A percentile compares a stretch with the other conserved stretches of the same genome.
phyloP scores from a whole-genome alignment of 2,888 invertebrate genomes.

The Euzetes globulus region DNA sequence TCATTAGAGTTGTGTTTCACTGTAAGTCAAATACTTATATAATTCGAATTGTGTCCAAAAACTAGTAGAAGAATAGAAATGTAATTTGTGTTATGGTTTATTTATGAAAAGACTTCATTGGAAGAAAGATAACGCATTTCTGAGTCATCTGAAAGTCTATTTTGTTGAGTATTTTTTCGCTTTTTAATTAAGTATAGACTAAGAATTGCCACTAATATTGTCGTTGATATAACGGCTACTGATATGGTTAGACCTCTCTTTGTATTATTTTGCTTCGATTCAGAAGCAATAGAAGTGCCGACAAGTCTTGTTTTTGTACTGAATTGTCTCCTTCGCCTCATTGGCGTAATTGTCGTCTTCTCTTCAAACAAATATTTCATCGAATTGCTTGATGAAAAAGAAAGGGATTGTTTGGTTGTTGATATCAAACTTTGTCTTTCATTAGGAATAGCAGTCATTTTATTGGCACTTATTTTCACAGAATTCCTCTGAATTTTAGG shows the following conservation, averaged over 20 bases:
- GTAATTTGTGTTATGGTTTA: too few relatives aligned
- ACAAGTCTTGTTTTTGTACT: not conserved
- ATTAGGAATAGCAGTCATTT: not conserved
- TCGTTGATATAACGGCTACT: not conserved
- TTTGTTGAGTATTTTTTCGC: not conserved
- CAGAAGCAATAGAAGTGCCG: not conserved
- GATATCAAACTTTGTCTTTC: not conserved
- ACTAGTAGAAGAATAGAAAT: too few relatives aligned
- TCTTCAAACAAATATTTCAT: not conserved
- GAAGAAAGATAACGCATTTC: conserved; percentile 5
- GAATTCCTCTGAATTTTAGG: too few relatives aligned
- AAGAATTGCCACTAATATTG: not conserved
- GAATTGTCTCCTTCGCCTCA: not conserved
- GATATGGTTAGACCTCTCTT: not conserved
- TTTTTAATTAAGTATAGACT: not conserved
- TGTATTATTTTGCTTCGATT: not conserved
- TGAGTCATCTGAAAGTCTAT: conserved; percentile 10
- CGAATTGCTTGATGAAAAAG: not conserved
- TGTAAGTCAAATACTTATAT: too few relatives aligned
- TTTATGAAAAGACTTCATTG: not conserved
- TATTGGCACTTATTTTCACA: too few relatives aligned
- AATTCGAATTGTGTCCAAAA: too few relatives aligned
- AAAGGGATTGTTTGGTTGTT: not conserved
- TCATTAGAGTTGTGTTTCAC: too few relatives aligned
- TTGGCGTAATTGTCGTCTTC: conserved; percentile 16